phyloP scores from a whole-genome alignment of 1,140 invertebrate genomes.

The Drosophila bifasciata region DNA sequence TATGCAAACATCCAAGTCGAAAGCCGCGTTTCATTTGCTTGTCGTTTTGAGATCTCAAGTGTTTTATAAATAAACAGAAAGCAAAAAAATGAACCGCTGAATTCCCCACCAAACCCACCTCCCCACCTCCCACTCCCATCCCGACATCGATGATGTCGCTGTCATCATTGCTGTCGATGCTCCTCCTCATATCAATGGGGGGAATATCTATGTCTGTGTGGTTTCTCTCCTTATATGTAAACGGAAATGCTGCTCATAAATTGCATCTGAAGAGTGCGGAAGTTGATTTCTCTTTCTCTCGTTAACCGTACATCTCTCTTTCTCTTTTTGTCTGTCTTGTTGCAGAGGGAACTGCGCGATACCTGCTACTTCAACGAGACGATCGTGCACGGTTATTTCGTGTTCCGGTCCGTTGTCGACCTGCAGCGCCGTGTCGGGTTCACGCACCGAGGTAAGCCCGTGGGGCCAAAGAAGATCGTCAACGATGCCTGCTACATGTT shows the following conservation, averaged over 20 bases:
- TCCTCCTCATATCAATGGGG: conserved; percentile 13
- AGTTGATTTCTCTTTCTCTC: conserved; percentile 1
- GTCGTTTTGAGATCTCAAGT: conserved; percentile 70
- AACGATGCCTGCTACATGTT: conserved; percentile 83
- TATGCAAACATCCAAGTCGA: conserved; percentile 35
- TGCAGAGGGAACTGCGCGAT: conserved; percentile 81
- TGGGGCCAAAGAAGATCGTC: conserved; percentile 80
- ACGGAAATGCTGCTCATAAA: conserved; percentile 76
- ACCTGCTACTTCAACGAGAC: conserved; percentile 84
- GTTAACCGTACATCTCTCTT: conserved; percentile 10
- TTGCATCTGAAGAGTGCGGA: conserved; percentile 55
- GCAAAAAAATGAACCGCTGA: conserved; percentile 29
- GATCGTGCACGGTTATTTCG: conserved; percentile 83
- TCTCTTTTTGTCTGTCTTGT: conserved; percentile 1
- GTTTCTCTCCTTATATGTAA: not conserved
- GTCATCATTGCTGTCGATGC: conserved; percentile 32
- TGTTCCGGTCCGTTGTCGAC: conserved; percentile 83
- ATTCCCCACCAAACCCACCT: not conserved
- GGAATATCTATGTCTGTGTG: not conserved
- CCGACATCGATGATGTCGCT: conserved; percentile 23
- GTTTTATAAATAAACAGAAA: conserved; percentile 77
- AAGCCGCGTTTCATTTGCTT: conserved; percentile 71
- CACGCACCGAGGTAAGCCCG: conserved; percentile 82
- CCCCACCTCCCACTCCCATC: conserved; percentile 16
- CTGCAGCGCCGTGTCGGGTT: conserved; percentile 80